Evolutionary conservation across 2,888 invertebrate species (phyloP), one percentile per base, ranked within the genome.

Genomic region (Calameuta filiformis): DNA sequence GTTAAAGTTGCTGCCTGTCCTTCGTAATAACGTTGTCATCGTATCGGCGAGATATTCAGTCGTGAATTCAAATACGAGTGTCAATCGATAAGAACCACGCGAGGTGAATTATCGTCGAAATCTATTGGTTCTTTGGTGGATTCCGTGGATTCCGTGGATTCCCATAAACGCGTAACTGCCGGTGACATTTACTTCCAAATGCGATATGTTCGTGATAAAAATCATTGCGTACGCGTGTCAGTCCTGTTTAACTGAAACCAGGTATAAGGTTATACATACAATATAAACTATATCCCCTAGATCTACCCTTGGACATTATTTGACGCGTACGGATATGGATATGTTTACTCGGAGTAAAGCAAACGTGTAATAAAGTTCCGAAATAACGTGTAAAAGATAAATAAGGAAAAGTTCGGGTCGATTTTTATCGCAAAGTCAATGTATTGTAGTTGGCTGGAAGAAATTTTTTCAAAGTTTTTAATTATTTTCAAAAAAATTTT

Each of bases 1-100:
- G 78, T 75, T 73, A 79, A 23, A 33, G 35, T 73, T 73, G 37
- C 30, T 68, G 69, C 30, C 69, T 23, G 71, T 75, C 77, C 34
- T 56, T 69, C 78, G 76, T 76, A 76, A 79, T 80, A 82, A 81
- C 79, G 78, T 79, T 76, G 82, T 82, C 81, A 82, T 81, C 83
- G 82, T 81, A 23, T 23, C 56, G 6, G 9, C 9, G 56, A 56
- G 2, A 56, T 56, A 23, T 56, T 56, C 23, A 9, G 56, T 23
- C 23, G 1, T 1, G 56, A 23, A 23, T 23, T 56, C 23, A 23
- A 56, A 23, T 23, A 56, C 23, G 23, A 56, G 56, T 40, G 15
- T 23, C 56, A 56, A 56, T 56, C 56, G 56, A 56, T 56, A 15
- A 6, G 56, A 23, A 9, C 6, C 56, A 15, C 23, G 56, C 56